Evolutionary conservation across 2,113 vertebrate species (phyloP).

Genomic region (Epinephelus moara): DNA sequence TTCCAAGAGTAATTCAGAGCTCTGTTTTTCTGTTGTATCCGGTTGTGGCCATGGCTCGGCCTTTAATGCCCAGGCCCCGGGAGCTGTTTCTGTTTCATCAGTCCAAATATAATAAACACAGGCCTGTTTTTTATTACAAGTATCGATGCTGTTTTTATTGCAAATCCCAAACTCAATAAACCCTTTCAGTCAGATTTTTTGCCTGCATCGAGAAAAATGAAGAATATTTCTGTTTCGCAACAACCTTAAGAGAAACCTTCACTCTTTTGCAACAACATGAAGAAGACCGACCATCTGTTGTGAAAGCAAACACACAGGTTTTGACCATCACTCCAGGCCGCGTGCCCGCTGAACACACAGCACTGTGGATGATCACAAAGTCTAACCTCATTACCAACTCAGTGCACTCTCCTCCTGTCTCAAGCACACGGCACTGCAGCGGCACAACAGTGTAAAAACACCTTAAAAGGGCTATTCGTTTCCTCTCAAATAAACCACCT

Average conservation of each 20-base stretch:
- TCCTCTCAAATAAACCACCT: slow-evolving; percentile 73
- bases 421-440: slow-evolving; percentile 57
- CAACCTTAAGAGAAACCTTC: neutral
- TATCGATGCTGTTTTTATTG: slow-evolving; percentile 61
- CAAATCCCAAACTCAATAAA: slow-evolving; percentile 55
- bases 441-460: slow-evolving; percentile 50
- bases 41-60: slow-evolving; percentile 19
- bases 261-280: neutral
- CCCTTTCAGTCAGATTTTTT: slow-evolving; percentile 19
- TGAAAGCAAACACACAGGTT: slow-evolving; percentile 51
- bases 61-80: slow-evolving; percentile 12
- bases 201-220: slow-evolving; percentile 6
- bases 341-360: slow-evolving; percentile 48
- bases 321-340: slow-evolving; percentile 49
- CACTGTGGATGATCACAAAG: slow-evolving; percentile 58
- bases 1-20: slow-evolving; percentile 54
- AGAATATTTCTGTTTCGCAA: neutral
- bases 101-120: slow-evolving; percentile 59
- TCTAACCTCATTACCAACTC: slow-evolving; percentile 63
- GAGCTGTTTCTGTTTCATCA: slow-evolving; percentile 40
- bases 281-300: slow-evolving; percentile 49
- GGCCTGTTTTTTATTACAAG: slow-evolving; percentile 46
- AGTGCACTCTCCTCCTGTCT: slow-evolving; percentile 54
- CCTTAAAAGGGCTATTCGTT: slow-evolving; percentile 62
- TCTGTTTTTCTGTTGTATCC: slow-evolving; percentile 41